A percentile compares a stretch with the other conserved stretches of the same genome.
phyloP scores from a whole-genome alignment of 2,113 vertebrate species.

The Malurus cyaneus region DNA sequence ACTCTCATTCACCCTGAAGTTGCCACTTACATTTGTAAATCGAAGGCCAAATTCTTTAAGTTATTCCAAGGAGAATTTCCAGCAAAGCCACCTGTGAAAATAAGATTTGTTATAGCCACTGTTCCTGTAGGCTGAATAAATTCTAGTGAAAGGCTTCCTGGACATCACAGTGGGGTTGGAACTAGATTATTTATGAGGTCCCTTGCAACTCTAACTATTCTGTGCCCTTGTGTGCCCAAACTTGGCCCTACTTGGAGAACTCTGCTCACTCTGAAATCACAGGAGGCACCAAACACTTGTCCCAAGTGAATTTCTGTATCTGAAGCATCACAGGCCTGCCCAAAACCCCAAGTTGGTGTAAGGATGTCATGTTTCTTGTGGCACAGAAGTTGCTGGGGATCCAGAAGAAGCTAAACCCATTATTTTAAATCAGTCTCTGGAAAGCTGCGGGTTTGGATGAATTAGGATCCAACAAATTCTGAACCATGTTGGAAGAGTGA shows the following conservation, averaged over 20 bases:
- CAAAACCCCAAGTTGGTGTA: background rate
- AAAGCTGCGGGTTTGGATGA: background rate
- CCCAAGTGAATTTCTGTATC: background rate
- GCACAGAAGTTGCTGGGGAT: background rate
- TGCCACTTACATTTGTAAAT: background rate
- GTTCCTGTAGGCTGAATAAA: background rate
- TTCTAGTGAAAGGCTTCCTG: background rate
- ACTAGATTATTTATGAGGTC: background rate
- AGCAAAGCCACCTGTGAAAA: background rate
- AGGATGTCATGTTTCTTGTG: background rate
- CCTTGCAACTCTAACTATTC: background rate
- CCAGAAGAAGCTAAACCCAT: background rate
- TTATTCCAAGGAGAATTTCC: background rate
- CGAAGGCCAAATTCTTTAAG: rapidly evolving
- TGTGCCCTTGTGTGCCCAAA: background rate
- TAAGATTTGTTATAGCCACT: background rate
- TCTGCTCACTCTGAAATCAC: background rate
- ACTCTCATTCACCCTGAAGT: conserved; percentile 1
- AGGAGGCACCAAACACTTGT: background rate
- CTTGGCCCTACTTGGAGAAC: rapidly evolving
- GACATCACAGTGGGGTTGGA: background rate
- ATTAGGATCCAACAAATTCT: background rate
- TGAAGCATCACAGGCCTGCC: background rate
- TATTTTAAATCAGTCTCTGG: background rate
- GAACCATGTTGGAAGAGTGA: background rate